These are phyloP conservation scores for Phenganax marumi DNA, from an alignment of 92 coral and sea anemone genomes.

Conservation along the genomic window DNA sequence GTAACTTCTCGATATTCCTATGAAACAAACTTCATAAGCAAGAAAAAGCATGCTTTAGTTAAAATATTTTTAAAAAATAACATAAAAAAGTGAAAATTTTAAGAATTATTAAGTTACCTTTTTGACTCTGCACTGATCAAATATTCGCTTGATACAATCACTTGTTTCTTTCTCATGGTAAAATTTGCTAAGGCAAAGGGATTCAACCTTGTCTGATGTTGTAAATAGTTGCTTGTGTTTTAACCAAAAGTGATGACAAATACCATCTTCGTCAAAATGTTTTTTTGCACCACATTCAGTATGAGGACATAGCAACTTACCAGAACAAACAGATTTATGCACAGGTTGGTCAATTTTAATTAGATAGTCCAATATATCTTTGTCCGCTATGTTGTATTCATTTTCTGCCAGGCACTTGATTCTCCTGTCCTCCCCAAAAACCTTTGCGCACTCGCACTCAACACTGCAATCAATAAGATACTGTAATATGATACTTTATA, in stretches of 20 bases:
- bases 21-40: not conserved
- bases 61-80: not conserved
- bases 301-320: slow-evolving; percentile 8
- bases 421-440: too few species aligned
- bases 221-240: not conserved
- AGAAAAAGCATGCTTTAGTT: not conserved
- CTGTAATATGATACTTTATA: too few species aligned
- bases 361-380: too few species aligned
- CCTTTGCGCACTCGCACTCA: too few species aligned
- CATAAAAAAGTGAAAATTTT: not conserved
- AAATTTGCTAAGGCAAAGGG: not conserved
- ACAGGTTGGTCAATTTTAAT: too few species aligned
- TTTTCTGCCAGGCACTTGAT: too few species aligned
- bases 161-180: slow-evolving; percentile 4
- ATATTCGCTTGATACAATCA: not conserved
- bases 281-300: not conserved
- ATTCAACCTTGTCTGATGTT: not conserved
- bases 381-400: too few species aligned
- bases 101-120: too few species aligned
- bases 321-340: not conserved
- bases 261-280: slow-evolving; percentile 3
- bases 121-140: too few species aligned
- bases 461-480: too few species aligned
- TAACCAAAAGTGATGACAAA: not conserved
- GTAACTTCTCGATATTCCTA: not conserved